phyloP scores from a whole-genome alignment of 2,888 invertebrate species.

The Pammene aurita region DNA sequence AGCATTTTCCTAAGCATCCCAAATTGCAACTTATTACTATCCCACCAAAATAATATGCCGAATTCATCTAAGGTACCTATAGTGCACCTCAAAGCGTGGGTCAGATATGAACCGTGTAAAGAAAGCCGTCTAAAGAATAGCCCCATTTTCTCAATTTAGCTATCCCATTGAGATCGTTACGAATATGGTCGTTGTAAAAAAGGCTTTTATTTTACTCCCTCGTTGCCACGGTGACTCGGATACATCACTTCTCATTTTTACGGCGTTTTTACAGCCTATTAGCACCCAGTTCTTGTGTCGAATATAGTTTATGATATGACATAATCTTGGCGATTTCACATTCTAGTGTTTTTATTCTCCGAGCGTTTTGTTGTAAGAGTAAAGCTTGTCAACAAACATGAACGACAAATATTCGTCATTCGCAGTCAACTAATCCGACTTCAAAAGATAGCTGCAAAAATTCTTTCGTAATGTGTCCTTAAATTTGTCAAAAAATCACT shows the following conservation, averaged over 20 bases:
- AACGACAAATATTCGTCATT: background rate
- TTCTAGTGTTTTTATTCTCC: background rate
- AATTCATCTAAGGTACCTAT: no score
- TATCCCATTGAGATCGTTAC: background rate
- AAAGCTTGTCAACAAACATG: background rate
- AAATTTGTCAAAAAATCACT: no score
- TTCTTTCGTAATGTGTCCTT: no score
- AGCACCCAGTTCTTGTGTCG: conserved; percentile 20
- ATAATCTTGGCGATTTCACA: background rate
- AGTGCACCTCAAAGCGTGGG: background rate
- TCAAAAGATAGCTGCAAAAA: no score
- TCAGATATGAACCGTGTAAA: background rate
- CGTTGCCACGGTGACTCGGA: background rate
- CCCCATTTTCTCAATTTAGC: conserved; percentile 5
- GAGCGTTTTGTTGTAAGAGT: background rate
- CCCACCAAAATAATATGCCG: no score
- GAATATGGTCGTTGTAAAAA: conserved; percentile 15
- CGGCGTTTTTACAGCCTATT: conserved; percentile 25
- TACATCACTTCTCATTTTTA: conserved; percentile 34
- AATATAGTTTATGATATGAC: conserved; percentile 14
- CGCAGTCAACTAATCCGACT: no score
- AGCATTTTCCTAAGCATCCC: no score
- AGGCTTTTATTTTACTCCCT: conserved; percentile 13
- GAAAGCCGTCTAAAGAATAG: background rate
- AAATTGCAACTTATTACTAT: no score